Base-by-base conservation (phyloP, 2,888 invertebrate genomes). In the Eupithecia inturbata region DNA sequence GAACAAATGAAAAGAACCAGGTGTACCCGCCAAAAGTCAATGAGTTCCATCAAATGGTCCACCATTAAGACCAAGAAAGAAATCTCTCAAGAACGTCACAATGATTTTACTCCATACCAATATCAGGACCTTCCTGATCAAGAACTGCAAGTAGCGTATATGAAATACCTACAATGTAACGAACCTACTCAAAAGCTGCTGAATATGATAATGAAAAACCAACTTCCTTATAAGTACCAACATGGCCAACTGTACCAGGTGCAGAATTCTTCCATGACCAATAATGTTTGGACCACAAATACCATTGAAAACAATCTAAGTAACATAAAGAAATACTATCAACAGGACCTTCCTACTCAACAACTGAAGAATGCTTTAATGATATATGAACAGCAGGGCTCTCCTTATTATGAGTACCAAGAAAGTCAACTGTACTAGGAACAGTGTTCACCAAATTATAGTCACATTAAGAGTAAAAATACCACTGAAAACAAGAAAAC, bases 331-430 rank as follows among this genome's bases (percentile, higher is more conserved):
- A n/a, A 49, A 49, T 49, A 49, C 49, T 49, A 49, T 49, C 49
- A 49, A 49, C 9, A 49, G n/a, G 49, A n/a, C n/a, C 49, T 49
- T 49, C 49, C n/a, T 49, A 49, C 49, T 49, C 49, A 49, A 49
- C 49, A 49, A 49, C n/a, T 22, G 49, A n/a, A 49, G n/a, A n/a
- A n/a, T 49, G 49, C 49, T 49, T 3, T 49, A 49, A 49, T 49
- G n/a, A n/a, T 49, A 0, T 9, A n/a, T n/a, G 49, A 49, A n/a
- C 0, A 49, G n/a, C 49, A n/a, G n/a, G n/a, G 22, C 9, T 10
- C 9, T 9, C n/a, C 9, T n/a, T 22, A 22, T n/a, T 22, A 10
- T 22, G n/a, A n/a, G 49, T 7, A 49, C 49, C n/a, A n/a, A 49
- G n/a, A 49, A 9, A 3, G n/a, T 9, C 49, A n/a, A 22, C 49